Base-by-base conservation (phyloP, 2,888 invertebrate genomes). In the Smittia sp. region DNA sequence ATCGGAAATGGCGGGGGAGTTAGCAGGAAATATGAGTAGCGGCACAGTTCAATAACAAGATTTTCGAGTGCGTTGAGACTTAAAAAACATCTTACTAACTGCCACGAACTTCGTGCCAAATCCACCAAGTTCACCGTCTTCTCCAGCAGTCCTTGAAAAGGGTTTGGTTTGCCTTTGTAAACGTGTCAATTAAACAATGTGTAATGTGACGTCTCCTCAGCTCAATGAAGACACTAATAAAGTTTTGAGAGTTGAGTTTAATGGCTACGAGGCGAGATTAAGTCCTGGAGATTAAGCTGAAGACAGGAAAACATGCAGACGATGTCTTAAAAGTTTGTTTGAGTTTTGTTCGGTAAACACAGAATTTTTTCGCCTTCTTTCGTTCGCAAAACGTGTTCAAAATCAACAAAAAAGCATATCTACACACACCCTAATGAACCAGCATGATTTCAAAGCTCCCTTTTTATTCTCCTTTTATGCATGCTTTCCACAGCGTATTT, bases 351-450 rank as follows among this genome's bases (percentile, higher is more conserved):
- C 63, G 27, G 63, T 63, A 63, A 24, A 63, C 9, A 25, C 25
- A 7, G 24, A 20, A 4, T 58, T 25, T 62, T 22, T 62, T 62
- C 15, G 4, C 11, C 18, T n/a, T 18, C 18, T 15, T 11, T 52
- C 52, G 18, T 58, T 66, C 24, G 22, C 27, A 69, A 54, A 69
- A 69, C 69, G 69, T 69, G 69, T 69, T 69, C 41, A 54, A 69
- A 69, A 69, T 69, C 69, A 69, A 69, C 69, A 69, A 69, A 69
- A 25, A 69, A 68, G 68, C 22, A 22, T 20, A 7, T 20, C 11
- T 27, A 52, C 46, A 24, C 52, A 46, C 46, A 52, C 69, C 69
- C 46, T 69, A 69, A 69, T 69, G 69, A 69, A 69, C 69, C 69
- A 69, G 69, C 69, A 69, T 69, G 69, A 69, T 69, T 68, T 54